Percentiles rank a stretch among this genome's conserved stretches.
These are phyloP conservation scores for Eupithecia tripunctaria DNA, from an alignment of 2,888 invertebrate species.

Conservation along the genomic window DNA sequence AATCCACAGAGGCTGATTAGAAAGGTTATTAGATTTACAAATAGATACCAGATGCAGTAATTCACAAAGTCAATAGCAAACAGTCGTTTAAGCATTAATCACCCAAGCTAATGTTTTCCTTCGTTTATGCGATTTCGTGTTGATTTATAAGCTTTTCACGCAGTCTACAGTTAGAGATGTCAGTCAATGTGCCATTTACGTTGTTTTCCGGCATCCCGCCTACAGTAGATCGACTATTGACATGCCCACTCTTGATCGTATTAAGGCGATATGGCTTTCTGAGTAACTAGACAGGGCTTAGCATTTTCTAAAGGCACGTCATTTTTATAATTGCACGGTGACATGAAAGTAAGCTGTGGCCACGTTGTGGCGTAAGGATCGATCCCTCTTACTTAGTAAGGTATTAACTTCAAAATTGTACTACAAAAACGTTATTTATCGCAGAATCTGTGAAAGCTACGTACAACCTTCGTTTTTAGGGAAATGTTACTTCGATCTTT, in stretches of 20 bases:
- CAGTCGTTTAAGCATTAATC: background rate
- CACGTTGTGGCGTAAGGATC: too few relatives aligned
- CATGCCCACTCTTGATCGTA: slow-evolving; percentile 5
- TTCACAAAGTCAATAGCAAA: background rate
- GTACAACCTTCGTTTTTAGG: too few relatives aligned
- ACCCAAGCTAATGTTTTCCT: slow-evolving; percentile 2
- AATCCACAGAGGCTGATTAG: background rate
- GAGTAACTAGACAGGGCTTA: background rate
- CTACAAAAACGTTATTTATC: too few relatives aligned
- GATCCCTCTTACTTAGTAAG: too few relatives aligned
- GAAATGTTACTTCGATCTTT: too few relatives aligned
- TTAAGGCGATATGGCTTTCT: slow-evolving; percentile 13
- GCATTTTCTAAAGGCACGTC: slow-evolving; percentile 8
- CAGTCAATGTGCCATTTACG: slow-evolving; percentile 15
- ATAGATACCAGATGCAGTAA: background rate
- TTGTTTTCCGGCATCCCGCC: slow-evolving; percentile 20
- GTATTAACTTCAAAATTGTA: too few relatives aligned
- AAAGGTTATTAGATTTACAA: slow-evolving; percentile 3
- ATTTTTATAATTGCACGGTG: slow-evolving; percentile 6
- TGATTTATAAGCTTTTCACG: slow-evolving; percentile 19
- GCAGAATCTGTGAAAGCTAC: too few relatives aligned
- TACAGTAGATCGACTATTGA: slow-evolving; percentile 9
- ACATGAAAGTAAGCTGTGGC: background rate
- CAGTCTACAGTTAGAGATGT: slow-evolving; percentile 16
- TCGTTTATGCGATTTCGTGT: background rate